These are phyloP conservation scores for Amazona vittata DNA, from an alignment of 2,113 vertebrate genomes.

Conservation along the genomic window DNA sequence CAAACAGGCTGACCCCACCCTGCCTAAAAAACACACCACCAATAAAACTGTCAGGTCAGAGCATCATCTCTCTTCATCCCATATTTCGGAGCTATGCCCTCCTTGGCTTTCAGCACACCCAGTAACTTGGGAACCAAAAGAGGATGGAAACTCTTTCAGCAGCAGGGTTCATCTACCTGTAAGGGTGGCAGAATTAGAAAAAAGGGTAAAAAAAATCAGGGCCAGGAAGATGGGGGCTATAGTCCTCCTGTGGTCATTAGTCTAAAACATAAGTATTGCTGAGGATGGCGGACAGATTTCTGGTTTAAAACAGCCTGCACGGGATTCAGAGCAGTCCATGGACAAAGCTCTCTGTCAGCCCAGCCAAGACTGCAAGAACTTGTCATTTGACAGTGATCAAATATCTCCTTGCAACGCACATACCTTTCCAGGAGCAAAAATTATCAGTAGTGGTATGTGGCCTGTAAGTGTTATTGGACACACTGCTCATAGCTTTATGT, in stretches of 20 bases:
- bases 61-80: not conserved
- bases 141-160: not conserved
- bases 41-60: not conserved
- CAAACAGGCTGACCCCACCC: not conserved
- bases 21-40: not conserved
- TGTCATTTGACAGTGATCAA: not conserved
- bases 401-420: not conserved
- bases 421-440: not conserved
- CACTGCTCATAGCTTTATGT: not conserved
- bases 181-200: not conserved
- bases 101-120: not conserved
- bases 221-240: not conserved
- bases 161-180: not conserved
- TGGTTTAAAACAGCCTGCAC: not conserved
- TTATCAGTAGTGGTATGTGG: fast-evolving
- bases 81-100: fast-evolving
- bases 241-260: not conserved
- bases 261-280: not conserved
- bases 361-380: not conserved
- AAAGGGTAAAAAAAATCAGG: not conserved
- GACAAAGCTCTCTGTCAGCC: not conserved
- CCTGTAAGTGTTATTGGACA: not conserved
- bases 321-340: not conserved
- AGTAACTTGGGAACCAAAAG: not conserved
- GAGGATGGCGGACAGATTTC: not conserved